Percentiles rank a stretch among this genome's conserved stretches.
Evolutionary conservation across 2,888 invertebrate species (phyloP).

Genomic region (Trichogramma dendrolimi): DNA sequence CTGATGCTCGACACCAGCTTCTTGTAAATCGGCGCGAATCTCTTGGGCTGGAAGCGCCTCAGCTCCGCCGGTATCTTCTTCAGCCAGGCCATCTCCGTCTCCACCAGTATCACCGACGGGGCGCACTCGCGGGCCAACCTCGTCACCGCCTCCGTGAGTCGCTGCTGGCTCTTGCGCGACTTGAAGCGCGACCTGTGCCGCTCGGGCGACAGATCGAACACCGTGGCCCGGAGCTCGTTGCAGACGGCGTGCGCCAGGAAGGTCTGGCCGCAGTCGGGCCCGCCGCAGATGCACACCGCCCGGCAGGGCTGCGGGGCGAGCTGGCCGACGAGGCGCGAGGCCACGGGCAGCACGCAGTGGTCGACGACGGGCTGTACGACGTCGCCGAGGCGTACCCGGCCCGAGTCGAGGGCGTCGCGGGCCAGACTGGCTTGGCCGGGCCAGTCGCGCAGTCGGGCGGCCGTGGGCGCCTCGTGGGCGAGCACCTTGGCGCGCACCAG

Average conservation of each 20-base stretch:
- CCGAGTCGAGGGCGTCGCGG: slow-evolving; percentile 51
- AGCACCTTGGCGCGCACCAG: slow-evolving; percentile 68
- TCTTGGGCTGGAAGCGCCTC: slow-evolving; percentile 64
- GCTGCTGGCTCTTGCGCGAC: slow-evolving; percentile 64
- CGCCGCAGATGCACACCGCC: slow-evolving; percentile 68
- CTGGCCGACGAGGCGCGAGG: slow-evolving; percentile 44
- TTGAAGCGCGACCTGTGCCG: slow-evolving; percentile 67
- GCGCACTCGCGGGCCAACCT: slow-evolving; percentile 67
- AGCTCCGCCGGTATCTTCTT: slow-evolving; percentile 64
- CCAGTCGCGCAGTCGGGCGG: slow-evolving; percentile 58
- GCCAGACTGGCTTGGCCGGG: slow-evolving; percentile 67
- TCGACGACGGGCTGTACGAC: slow-evolving; percentile 60
- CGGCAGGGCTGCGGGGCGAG: slow-evolving; percentile 46
- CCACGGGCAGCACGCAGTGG: slow-evolving; percentile 61
- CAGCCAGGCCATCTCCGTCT: slow-evolving; percentile 66
- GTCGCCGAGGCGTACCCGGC: slow-evolving; percentile 58
- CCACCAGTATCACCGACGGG: slow-evolving; percentile 70
- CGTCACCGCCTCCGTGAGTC: slow-evolving; percentile 63
- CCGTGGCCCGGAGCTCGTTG: slow-evolving; percentile 62
- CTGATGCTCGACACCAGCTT: slow-evolving; percentile 69
- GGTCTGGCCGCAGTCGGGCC: slow-evolving; percentile 67
- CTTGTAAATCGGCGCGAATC: slow-evolving; percentile 64
- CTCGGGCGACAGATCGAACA: slow-evolving; percentile 72
- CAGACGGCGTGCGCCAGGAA: slow-evolving; percentile 71
- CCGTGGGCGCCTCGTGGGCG: slow-evolving; percentile 56